Evolutionary conservation across 2,113 vertebrate genomes (phyloP).

Genomic region (Rousettus leschenaultii): DNA sequence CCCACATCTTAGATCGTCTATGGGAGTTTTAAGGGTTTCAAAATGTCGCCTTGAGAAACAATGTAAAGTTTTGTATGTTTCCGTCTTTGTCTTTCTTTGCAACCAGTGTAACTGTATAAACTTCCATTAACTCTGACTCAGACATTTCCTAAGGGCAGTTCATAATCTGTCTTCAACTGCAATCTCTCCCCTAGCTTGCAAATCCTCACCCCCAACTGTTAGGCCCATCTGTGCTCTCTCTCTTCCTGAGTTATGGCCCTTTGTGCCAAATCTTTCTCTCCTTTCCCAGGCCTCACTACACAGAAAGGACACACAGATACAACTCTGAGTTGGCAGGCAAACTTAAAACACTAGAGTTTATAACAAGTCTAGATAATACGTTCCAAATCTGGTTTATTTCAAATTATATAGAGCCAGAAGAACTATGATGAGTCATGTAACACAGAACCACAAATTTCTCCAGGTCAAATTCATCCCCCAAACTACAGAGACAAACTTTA

Average conservation of each 20-base stretch:
- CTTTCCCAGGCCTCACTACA: neutral
- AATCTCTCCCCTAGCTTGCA: neutral
- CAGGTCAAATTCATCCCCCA: neutral
- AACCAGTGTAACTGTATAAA: neutral
- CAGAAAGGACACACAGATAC: constrained; percentile 36
- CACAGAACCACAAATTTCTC: neutral
- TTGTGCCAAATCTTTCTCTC: constrained; percentile 47
- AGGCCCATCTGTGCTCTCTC: constrained; percentile 57
- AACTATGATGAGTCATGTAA: constrained; percentile 13
- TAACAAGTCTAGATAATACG: constrained; percentile 2
- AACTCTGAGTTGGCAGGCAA: constrained; percentile 59
- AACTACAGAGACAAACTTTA: neutral
- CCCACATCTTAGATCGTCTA: neutral
- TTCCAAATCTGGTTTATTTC: constrained; percentile 24
- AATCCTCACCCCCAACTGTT: constrained; percentile 36
- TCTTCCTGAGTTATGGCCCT: neutral
- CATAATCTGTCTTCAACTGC: constrained; percentile 33
- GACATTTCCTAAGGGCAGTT: neutral
- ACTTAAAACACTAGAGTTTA: neutral
- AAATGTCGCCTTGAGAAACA: neutral
- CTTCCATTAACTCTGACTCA: neutral
- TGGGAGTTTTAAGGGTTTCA: neutral
- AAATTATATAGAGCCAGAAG: neutral
- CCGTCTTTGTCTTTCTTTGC: neutral
- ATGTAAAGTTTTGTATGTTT: neutral